Conservation (phyloP, 2,888 invertebrate species). For the Muscina levida region DNA sequence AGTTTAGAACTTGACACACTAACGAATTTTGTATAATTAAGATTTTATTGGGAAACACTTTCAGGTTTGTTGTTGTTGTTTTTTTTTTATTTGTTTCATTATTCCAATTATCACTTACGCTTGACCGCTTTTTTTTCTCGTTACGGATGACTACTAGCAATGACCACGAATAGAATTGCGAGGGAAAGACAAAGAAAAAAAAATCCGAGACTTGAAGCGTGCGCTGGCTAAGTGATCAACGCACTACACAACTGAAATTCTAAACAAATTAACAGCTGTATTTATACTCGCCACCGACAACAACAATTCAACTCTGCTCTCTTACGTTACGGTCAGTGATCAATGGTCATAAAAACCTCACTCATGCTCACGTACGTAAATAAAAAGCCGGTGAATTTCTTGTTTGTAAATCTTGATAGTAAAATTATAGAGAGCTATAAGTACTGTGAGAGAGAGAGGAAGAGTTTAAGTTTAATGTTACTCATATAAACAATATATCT, state of each 20-base stretch:
- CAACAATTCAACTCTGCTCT: neutral
- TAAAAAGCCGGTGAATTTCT: too few species aligned
- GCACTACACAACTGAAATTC: conserved; percentile 17
- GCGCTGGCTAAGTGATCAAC: neutral
- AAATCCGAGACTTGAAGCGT: neutral
- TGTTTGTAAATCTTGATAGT: too few species aligned
- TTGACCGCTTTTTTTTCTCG: conserved; percentile 28
- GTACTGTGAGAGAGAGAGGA: too few species aligned
- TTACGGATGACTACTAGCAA: neutral
- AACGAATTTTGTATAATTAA: neutral
- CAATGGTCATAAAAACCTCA: too few species aligned
- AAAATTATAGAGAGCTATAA: too few species aligned
- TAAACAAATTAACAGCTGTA: conserved; percentile 23
- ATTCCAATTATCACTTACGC: conserved; percentile 38
- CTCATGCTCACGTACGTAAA: too few species aligned
- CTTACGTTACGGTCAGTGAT: neutral
- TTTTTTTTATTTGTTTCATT: conserved; percentile 9
- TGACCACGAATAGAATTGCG: too few species aligned
- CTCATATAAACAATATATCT: too few species aligned
- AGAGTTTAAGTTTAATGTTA: too few species aligned
- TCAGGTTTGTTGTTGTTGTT: neutral
- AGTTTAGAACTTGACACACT: conserved; percentile 22
- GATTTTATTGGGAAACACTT: conserved; percentile 1
- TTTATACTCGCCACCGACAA: neutral
- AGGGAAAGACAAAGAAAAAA: neutral